Evolutionary conservation across 2,113 vertebrate genomes (phyloP), one percentile per base, ranked within the genome.

Genomic region (Odobenus rosmarus): DNA sequence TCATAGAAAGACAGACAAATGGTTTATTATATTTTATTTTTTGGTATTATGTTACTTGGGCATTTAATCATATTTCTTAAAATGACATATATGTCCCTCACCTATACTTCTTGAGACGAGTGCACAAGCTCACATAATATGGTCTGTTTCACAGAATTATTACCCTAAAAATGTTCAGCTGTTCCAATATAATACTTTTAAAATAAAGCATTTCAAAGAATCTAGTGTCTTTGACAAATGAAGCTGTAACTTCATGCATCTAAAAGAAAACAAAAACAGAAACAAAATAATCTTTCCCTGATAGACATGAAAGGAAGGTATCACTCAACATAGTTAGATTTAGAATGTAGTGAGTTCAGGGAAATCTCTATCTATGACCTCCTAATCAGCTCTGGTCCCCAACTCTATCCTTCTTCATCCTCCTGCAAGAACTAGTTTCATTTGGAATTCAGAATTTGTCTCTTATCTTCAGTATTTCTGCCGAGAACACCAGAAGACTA

Each of bases 181-280:
- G 11, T 64, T 81, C 21, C 62, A 57, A 11, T 81, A 18, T 80
- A 33, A 74, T 31, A 61, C 33, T 81, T 83, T 55, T 83, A 62
- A 96, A 86, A 69, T 82, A 82, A 96, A 83, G 10, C 5, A 71
- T 76, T 97, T 92, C 23, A 90, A 94, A 94, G 8, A 92, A 87
- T 57, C 19, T 55, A 62, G 19, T 62, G 62, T 39, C 49, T 87
- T 76, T 91, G 19, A 31, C 39, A 92, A 85, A 89, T 69, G 53
- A 84, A 81, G 51, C 15, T 92, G 4, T 67, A 94, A 88, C 36
- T 55, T 76, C 4, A 87, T 51, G 5, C 77, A 71, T 76, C 49
- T 86, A 72, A 90, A 92, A 49, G 14, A 49, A 76, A 76, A 76
- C 42, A 92, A 49, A 46, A 85, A 67, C 7, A 51, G 86, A 61